Conservation (phyloP, 1,140 invertebrate genomes). For the Globodera rostochiensis region DNA sequence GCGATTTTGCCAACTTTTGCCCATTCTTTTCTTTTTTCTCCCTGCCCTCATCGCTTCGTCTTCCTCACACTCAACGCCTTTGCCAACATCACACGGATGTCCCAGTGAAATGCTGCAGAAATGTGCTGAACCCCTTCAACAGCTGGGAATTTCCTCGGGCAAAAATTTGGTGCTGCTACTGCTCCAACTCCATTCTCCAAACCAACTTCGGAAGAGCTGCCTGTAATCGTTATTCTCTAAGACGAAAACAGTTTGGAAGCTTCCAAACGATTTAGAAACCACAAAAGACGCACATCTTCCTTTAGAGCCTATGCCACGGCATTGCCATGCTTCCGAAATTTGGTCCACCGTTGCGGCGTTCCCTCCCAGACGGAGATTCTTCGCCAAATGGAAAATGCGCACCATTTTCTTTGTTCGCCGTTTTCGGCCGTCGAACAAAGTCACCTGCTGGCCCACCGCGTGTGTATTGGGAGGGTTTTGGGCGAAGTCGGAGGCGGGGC, state of each 20-base stretch:
- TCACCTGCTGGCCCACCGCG: neutral
- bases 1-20: neutral
- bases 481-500: neutral
- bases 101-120: neutral
- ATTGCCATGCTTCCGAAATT: neutral
- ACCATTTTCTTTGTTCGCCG: neutral
- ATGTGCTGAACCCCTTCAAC: constrained; percentile 7
- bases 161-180: constrained; percentile 12
- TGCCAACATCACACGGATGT: neutral
- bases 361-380: constrained; percentile 6
- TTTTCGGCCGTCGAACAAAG: neutral
- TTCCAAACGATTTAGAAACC: neutral
- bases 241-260: neutral
- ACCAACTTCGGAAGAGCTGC: constrained; percentile 12
- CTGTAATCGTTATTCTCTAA: neutral
- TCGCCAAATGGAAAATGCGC: constrained; percentile 11
- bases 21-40: neutral
- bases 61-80: neutral
- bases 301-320: neutral
- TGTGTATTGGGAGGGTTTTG: neutral
- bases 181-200: constrained; percentile 8
- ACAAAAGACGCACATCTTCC: neutral
- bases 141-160: neutral
- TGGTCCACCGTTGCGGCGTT: neutral
- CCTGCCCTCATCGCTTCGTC: neutral